Conservation (phyloP, 2,113 vertebrate species). For the Laterallus jamaicensis region DNA sequence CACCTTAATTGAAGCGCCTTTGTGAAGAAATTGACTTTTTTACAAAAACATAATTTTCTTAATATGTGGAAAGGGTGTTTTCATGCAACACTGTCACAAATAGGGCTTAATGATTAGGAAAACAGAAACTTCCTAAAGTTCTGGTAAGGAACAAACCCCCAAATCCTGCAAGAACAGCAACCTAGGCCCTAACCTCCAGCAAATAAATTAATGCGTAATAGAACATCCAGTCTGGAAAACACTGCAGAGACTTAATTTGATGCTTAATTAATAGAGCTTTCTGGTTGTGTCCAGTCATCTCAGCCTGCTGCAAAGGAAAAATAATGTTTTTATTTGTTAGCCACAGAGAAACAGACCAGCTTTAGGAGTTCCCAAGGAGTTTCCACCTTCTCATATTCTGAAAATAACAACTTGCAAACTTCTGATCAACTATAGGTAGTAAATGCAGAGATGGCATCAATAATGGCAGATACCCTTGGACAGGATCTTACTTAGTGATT, state of each 20-base stretch:
- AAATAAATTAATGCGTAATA: not conserved
- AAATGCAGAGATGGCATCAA: not conserved
- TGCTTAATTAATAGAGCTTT: conserved; percentile 11
- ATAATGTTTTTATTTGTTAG: not conserved
- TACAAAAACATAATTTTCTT: not conserved
- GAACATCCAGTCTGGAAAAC: conserved; percentile 1
- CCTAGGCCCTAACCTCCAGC: not conserved
- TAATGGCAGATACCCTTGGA: not conserved
- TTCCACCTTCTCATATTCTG: rapidly evolving
- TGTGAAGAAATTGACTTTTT: not conserved
- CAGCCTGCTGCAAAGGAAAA: not conserved
- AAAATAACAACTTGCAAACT: not conserved
- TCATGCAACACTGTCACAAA: not conserved
- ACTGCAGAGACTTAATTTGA: not conserved
- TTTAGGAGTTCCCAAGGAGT: not conserved
- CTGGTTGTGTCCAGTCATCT: not conserved
- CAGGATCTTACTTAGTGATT: not conserved
- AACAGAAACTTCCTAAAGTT: not conserved
- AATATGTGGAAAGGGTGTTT: not conserved
- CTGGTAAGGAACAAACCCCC: not conserved
- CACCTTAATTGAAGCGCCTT: not conserved
- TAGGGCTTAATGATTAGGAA: not conserved
- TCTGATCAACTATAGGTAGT: not conserved
- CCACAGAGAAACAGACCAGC: not conserved
- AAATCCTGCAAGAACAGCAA: not conserved